These are phyloP conservation scores for Ochropleura leucogaster DNA, from an alignment of 2,888 invertebrate species.

Conservation along the genomic window DNA sequence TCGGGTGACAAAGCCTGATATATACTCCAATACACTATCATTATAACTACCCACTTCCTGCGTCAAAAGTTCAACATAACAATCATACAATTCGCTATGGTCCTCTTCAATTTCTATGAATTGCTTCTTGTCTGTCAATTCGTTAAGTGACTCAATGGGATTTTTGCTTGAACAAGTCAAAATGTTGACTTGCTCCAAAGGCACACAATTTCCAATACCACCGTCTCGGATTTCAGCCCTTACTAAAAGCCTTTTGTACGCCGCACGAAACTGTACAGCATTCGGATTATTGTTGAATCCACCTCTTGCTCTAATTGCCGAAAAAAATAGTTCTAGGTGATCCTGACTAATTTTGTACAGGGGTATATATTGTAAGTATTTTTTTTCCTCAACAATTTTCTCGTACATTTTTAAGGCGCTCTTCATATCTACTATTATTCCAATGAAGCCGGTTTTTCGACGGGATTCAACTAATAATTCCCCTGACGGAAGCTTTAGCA, in stretches of 20 bases:
- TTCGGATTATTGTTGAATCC: constrained; percentile 59
- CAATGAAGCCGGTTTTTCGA: constrained; percentile 47
- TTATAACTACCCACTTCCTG: neutral
- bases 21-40: neutral
- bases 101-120: neutral
- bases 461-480: too few species aligned
- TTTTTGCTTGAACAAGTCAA: neutral
- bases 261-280: constrained; percentile 14
- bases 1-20: neutral
- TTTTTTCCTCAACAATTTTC: neutral
- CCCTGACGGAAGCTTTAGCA: too few species aligned
- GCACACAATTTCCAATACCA: neutral
- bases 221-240: neutral
- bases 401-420: neutral
- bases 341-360: constrained; percentile 26
- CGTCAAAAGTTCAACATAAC: neutral
- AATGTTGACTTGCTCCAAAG: neutral
- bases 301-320: constrained; percentile 47
- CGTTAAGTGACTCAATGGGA: neutral
- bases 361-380: neutral
- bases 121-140: neutral
- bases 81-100: neutral
- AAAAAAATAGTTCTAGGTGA: constrained; percentile 22
- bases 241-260: neutral
- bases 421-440: neutral